Evolutionary conservation across 2,797 vertebrate genomes (phyloP), one percentile per base, ranked within the genome.

Genomic region (Lycodopsis pacificus): DNA sequence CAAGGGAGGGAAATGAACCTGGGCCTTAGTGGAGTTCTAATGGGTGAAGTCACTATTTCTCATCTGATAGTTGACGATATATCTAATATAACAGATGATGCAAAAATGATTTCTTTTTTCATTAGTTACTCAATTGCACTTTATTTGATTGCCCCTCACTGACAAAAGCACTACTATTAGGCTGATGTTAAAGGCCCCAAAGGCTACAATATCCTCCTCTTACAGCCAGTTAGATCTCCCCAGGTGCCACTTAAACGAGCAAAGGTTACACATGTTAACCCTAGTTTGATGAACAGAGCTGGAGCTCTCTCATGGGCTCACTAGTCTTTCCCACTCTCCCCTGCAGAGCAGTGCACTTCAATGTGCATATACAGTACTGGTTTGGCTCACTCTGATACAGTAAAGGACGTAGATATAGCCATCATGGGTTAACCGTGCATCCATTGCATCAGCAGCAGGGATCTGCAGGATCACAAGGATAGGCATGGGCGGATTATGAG

Each of bases 261-360:
- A 2, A 77, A 74, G 74, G 61, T 80, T 76, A 76, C 27, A 62
- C 54, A 53, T 76, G 80, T 80, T 83, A 83, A 79, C 64, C 76
- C 53, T n/a, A n/a, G 46, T 56, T 75, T 13, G 48, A 79, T 75
- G 61, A 75, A 56, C 57, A 40, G 59, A 73, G 44, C 38, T 44
- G 11, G 48, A 65, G 9, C 62, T 64, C 68, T 68, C 64, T 77
- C 57, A 71, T 76, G 57, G 65, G 44, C 64, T 67, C 32, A 61
- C 62, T 27, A 13, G 32, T n/a, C 63, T 36, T 49, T 44, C 65
- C 72, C 53, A 71, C 40, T 32, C 53, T 66, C 12, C 27, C 34
- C 46, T 65, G 22, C 36, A 56, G 59, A 81, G 65, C 66, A 71
- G 27, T 51, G 6, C 17, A 25, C 19, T 19, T 14, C 19, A 32